Base-by-base conservation (phyloP, 2,888 invertebrate genomes). In the Calameuta filiformis region DNA sequence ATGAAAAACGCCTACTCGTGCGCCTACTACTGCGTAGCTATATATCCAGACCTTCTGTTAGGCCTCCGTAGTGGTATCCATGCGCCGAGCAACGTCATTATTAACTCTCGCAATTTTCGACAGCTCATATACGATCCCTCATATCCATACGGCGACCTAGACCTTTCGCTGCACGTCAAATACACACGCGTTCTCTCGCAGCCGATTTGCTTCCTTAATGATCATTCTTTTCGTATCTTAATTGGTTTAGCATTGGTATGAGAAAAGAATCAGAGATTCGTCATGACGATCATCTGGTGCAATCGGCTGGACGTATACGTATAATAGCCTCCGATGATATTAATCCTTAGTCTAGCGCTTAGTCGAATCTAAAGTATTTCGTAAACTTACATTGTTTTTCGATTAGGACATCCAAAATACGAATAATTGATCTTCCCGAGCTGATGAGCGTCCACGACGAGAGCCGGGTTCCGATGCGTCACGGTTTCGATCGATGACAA, bases 381-480 rank as follows among this genome's bases (percentile, higher is more conserved):
- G 56, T 56, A 2, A 12, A 87, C 89, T 89, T 86, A 89, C 89
- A 89, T 89, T 81, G 87, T 88, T 89, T 89, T 86, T 82, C 83
- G 82, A 81, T 85, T 82, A 85, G 83, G 81, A 81, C 89, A 85
- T 87, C 89, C 86, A 84, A 87, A 82, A 84, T 76, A 83, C 71
- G 84, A 89, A 88, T 85, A 83, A 40, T 56, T 23, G 56, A 56
- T 56, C 56, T 23, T 56, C 23, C 23, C 56, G 40, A 40, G 40
- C 40, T 2, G 56, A 56, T 2, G 56, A 56, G 56, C 56, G 9
- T 56, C 56, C 23, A 56, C 4, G 40, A 40, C 56, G 56, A 56
- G 37, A 37, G 12, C 37, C 12, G 37, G 37, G 2, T 23, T 0
- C 56, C 23, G 56, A 56, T 56, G 56, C 23, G 56, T 56, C 56